These are phyloP conservation scores for Platysteira castanea DNA, from an alignment of 2,113 vertebrate genomes.

Conservation along the genomic window DNA sequence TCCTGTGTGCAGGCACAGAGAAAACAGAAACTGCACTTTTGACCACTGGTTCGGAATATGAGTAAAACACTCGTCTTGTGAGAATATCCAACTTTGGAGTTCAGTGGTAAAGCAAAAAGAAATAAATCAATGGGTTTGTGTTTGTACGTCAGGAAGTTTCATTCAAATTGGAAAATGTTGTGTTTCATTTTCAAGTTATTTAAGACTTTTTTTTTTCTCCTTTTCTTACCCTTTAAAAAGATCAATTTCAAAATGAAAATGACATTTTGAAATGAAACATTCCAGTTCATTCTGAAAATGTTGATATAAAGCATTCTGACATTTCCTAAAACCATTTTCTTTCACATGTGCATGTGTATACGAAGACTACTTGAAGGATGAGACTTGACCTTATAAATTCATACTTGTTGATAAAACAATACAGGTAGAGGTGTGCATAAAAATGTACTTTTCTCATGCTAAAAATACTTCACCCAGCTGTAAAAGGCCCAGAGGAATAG, in stretches of 20 bases:
- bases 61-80: neutral
- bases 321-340: conserved; percentile 62
- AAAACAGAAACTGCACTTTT: neutral
- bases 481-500: neutral
- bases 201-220: neutral
- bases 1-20: neutral
- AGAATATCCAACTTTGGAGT: neutral
- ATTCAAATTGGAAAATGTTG: neutral
- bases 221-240: conserved; percentile 59
- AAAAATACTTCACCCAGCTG: neutral
- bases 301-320: conserved; percentile 58
- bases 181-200: conserved; percentile 34
- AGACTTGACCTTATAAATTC: conserved; percentile 64
- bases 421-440: conserved; percentile 8
- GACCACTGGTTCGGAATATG: neutral
- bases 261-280: conserved; percentile 59
- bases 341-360: conserved; percentile 36
- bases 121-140: neutral
- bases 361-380: conserved; percentile 52
- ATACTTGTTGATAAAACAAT: conserved; percentile 55
- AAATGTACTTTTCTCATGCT: conserved; percentile 6
- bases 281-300: conserved; percentile 44
- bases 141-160: neutral
- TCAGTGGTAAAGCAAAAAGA: neutral
- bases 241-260: conserved; percentile 64